Conservation (phyloP, 2,888 invertebrate genomes). For the Drosophila buzzatii region DNA sequence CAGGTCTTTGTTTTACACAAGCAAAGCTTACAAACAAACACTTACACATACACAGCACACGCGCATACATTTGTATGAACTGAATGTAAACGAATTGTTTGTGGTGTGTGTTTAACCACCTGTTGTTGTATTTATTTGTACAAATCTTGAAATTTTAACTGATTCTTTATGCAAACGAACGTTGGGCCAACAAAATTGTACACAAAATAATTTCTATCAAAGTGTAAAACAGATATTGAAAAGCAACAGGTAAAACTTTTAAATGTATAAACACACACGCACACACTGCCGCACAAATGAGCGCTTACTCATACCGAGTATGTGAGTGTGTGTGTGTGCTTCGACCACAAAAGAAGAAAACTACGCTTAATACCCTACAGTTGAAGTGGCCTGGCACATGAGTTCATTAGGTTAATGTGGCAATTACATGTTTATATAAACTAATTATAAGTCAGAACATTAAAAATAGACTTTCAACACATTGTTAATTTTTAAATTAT, state of each 20-base stretch:
- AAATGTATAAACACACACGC: conserved; percentile 42
- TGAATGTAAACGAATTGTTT: conserved; percentile 9
- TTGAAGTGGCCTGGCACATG: conserved; percentile 8
- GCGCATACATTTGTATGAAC: conserved; percentile 1
- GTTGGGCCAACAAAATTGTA: conserved; percentile 56
- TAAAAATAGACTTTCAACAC: background rate
- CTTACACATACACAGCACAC: conserved; percentile 8
- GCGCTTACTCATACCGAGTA: conserved; percentile 43
- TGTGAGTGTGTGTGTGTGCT: conserved; percentile 46
- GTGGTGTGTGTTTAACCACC: conserved; percentile 30
- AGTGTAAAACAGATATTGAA: conserved; percentile 72
- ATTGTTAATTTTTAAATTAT: background rate
- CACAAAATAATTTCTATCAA: conserved; percentile 60
- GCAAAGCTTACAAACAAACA: conserved; percentile 38
- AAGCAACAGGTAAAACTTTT: conserved; percentile 69
- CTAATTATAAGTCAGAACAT: background rate
- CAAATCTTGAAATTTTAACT: conserved; percentile 46
- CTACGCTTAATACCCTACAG: conserved; percentile 63
- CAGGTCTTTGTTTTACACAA: conserved; percentile 66
- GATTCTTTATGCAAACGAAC: conserved; percentile 48
- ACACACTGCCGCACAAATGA: conserved; percentile 35
- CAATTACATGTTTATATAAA: background rate
- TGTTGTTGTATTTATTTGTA: conserved; percentile 51
- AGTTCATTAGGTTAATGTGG: background rate
- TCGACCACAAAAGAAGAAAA: conserved; percentile 77